Base-by-base conservation (phyloP, 2,888 invertebrate genomes). In the Ellobium chinense region DNA sequence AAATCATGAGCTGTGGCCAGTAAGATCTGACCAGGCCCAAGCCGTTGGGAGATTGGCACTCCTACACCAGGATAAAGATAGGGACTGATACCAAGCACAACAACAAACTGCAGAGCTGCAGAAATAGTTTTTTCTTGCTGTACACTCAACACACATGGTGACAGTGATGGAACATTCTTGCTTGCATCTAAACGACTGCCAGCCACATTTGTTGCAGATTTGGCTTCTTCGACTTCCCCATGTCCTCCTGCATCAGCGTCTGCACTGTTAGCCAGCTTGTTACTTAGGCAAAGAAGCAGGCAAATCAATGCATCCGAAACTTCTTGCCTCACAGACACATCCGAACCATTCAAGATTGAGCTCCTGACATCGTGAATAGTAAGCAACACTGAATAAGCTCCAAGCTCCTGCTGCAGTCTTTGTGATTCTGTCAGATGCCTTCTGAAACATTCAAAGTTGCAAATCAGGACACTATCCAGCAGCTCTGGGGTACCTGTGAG, bases 51-150 rank as follows among this genome's bases (percentile, higher is more conserved):
- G 36, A 93, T 74, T 5, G 94, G 93, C 82, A 95, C 92, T 39
- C 96, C 96, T 65, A 96, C 93, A 1, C 95, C 96, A 39, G 95
- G 95, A 85, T 95, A 93, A 39, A 97, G 92, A 89, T 95, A 95
- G 21, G 95, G 95, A 81, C 95, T 94, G 80, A 96, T 94, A 66
- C 96, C 96, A 81, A 96, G 92, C 56, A 94, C 95, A 34, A 95
- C 93, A 63, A 95, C 90, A 83, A 96, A 93, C 91, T 96, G 95
- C 84, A 96, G 93, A 86, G 94, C 94, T 63, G 94, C 94, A 88
- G 95, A 94, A 5, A 96, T 88, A n/a, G 93, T 92, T 91, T 95
- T 95, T 87, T 95, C 95, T 90, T 96, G 94, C 87, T 94, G 94
- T 0, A 96, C 95, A 91, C 95, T 96, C 65, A 96, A 93, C 24